Base-by-base conservation (phyloP, 2,113 vertebrate genomes). In the Elephantulus edwardii region DNA sequence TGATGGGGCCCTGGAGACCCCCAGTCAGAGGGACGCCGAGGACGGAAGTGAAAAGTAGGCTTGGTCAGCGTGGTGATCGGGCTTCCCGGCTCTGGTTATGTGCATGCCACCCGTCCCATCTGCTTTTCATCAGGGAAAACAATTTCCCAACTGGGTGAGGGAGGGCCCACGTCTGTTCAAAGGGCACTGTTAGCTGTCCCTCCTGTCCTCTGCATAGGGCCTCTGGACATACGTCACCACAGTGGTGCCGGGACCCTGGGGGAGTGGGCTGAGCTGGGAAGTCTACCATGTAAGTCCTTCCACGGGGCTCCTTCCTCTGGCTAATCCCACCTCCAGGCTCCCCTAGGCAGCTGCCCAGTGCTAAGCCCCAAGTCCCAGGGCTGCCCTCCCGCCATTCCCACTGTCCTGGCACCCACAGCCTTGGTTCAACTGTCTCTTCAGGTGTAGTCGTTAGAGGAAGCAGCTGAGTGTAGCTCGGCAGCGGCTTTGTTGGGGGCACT, bases 121-220 rank as follows among this genome's bases (percentile, higher is more conserved):
- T 89, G 93, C 8, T 91, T 79, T 87, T 75, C 54, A 1, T 88
- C 75, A 93, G 72, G 80, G 60, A 70, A 89, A 90, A 80, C 91
- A 77, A 62, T 86, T 71, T 93, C 89, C 88, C 81, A 30, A 89
- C 66, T 5, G 40, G n/a, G n/a, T n/a, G 75, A 58, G 56, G 38
- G 16, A 11, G 74, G 64, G 48, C 88, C 58, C 56, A 66, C 60
- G 79, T 74, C 28, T 64, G 84, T 75, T 83, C 91, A 66, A 89
- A 93, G 84, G 58, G 83, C 90, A 48, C 78, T 56, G 30, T 62
- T 64, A 79, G 71, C 86, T 79, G 76, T 83, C 62, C 64, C 42
- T 81, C 91, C 4, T 54, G 14, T 24, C 4, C 19, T 19, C 11
- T 44, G 48, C 44, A 60, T 28, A 72, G 4, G 64, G 26, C 42